Percentiles rank a stretch among this genome's conserved stretches.
Evolutionary conservation across 2,888 invertebrate species (phyloP).

Genomic region (Machimus rusticus): DNA sequence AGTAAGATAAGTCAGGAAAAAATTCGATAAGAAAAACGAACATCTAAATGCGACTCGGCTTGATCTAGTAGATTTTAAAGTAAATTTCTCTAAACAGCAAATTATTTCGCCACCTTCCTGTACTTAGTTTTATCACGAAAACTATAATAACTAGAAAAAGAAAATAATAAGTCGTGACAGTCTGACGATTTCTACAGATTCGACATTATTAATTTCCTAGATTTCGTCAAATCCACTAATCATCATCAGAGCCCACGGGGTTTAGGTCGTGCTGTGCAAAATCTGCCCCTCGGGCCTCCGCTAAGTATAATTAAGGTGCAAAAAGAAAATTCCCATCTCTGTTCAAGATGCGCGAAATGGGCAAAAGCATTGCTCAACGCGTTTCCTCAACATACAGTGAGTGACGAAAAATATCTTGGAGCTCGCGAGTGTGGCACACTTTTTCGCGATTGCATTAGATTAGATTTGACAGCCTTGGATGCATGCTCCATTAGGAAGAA

Average conservation of each 20-base stretch:
- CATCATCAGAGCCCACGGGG: background rate
- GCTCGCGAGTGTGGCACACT: conserved; percentile 1
- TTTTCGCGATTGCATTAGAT: conserved; percentile 27
- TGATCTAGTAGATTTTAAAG: background rate
- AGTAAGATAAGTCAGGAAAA: too few relatives aligned
- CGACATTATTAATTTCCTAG: background rate
- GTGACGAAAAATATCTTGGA: background rate
- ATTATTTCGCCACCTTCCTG: background rate
- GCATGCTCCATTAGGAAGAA: conserved; percentile 8
- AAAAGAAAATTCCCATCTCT: background rate
- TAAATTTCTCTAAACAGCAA: background rate
- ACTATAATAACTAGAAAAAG: background rate
- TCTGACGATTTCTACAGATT: background rate
- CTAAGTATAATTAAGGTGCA: background rate
- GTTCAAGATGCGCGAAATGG: background rate
- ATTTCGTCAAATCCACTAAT: background rate
- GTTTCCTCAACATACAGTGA: background rate
- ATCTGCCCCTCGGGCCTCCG: background rate
- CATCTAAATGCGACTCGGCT: background rate
- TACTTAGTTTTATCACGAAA: background rate
- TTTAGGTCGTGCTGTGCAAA: background rate
- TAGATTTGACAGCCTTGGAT: background rate
- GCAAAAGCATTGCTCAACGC: background rate
- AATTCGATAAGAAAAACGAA: too few relatives aligned
- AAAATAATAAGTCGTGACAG: background rate